Base-by-base conservation (phyloP, 1,140 invertebrate species). In the Holcopasites calliopsidis region DNA sequence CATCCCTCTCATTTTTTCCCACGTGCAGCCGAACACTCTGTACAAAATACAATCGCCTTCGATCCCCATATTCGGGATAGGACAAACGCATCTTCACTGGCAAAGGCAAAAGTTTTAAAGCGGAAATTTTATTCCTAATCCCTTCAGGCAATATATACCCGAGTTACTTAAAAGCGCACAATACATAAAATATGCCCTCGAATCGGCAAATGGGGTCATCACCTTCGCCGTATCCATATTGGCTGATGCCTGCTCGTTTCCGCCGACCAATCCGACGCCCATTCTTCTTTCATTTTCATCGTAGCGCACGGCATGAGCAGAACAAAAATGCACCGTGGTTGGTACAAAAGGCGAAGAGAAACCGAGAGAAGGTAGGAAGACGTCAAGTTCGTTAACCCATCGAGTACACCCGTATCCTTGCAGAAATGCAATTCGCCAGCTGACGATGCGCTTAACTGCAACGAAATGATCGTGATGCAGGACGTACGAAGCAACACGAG, bases 351-450 rank as follows among this genome's bases (percentile, higher is more conserved):
- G 26, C 11, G 33, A 23, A 42, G n/a, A 57, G 23, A 31, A 42
- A 64, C 21, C 42, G 47, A 21, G 16, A 3, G 28, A 66, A 16
- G 58, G 57, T 18, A 18, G 54, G 44, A 55, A 73, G 68, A 42
- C 68, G 64, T 44, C 64, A 61, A 50, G 81, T 83, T 84, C 82
- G 60, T 84, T 83, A 83, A 80, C 77, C 77, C 77, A 79, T 49
- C 52, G 76, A 44, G 65, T 66, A 71, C 10, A 47, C 21, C 6
- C 18, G 47, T 71, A 40, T 68, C 66, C 68, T 64, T 31, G 64
- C 47, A 71, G 78, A 87, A 76, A 86, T 87, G 86, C 87, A 87
- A 85, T 88, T 85, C 70, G 80, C 87, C 87, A 88, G 87, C 87
- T 88, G 87, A 85, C 86, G 86, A 85, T 86, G 84, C 86, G 79